Percentiles rank a stretch among this genome's conserved stretches.
Evolutionary conservation across 2,888 invertebrate species (phyloP).

Genomic region (Aporophyla nigra): DNA sequence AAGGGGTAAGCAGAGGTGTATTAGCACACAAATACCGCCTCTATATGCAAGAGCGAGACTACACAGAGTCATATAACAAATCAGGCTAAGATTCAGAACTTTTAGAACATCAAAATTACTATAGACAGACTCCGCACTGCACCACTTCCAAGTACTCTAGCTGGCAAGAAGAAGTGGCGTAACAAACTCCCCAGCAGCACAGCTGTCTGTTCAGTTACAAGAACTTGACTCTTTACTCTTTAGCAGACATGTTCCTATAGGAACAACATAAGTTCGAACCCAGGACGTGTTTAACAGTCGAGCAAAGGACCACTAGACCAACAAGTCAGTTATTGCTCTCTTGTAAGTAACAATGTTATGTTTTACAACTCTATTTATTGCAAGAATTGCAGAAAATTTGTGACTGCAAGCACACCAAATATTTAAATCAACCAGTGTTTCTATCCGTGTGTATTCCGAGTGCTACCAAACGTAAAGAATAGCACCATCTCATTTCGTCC

Average conservation of each 20-base stretch:
- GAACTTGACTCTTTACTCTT: not conserved
- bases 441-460: too few species aligned
- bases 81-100: not conserved
- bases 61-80: not conserved
- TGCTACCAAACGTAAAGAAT: too few species aligned
- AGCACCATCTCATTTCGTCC: too few species aligned
- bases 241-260: not conserved
- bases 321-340: not conserved
- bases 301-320: rapidly evolving
- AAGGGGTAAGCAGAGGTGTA: not conserved
- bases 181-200: not conserved
- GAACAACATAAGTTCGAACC: not conserved
- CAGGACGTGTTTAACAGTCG: not conserved
- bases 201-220: not conserved
- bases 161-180: not conserved
- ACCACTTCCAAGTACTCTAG: not conserved
- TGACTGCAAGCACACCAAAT: not conserved
- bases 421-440: too few species aligned
- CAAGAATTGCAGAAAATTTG: not conserved
- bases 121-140: not conserved
- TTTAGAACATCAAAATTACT: not conserved
- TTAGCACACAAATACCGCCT: not conserved
- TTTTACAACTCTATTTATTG: not conserved
- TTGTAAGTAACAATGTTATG: not conserved
- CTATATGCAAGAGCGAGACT: not conserved